Evolutionary conservation across 2,888 invertebrate genomes (phyloP).

Genomic region (Rhopalosiphum nymphaeae): DNA sequence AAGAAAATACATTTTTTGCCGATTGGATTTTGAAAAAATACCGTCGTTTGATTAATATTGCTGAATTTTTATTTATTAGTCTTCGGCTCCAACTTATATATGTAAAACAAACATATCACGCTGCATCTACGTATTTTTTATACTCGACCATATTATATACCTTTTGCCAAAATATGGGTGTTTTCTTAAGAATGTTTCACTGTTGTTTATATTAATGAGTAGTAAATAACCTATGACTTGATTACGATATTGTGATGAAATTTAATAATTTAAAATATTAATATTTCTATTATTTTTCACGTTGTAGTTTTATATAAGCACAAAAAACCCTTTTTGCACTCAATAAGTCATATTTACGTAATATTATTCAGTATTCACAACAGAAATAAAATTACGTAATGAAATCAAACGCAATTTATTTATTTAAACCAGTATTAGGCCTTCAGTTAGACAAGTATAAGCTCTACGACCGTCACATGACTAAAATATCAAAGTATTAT

Average conservation of each 20-base stretch:
- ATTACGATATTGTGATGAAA: neutral
- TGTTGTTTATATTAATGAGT: neutral
- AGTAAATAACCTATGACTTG: neutral
- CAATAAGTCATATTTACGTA: neutral
- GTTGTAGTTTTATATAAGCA: neutral
- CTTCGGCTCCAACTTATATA: neutral
- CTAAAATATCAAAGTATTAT: neutral
- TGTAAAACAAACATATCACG: neutral
- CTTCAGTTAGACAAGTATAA: neutral
- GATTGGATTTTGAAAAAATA: neutral
- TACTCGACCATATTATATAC: neutral
- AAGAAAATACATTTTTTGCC: neutral
- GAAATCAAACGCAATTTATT: neutral
- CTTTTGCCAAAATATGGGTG: neutral
- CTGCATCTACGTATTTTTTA: neutral
- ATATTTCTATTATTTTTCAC: neutral
- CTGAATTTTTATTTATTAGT: neutral
- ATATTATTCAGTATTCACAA: neutral
- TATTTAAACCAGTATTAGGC: neutral
- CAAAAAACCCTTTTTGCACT: neutral
- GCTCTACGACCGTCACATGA: neutral
- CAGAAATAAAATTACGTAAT: neutral
- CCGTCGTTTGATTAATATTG: neutral
- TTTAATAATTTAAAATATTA: neutral
- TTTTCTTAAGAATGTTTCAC: neutral